Base-by-base conservation (phyloP, 2,888 invertebrate species). In the Tipula confusa region DNA sequence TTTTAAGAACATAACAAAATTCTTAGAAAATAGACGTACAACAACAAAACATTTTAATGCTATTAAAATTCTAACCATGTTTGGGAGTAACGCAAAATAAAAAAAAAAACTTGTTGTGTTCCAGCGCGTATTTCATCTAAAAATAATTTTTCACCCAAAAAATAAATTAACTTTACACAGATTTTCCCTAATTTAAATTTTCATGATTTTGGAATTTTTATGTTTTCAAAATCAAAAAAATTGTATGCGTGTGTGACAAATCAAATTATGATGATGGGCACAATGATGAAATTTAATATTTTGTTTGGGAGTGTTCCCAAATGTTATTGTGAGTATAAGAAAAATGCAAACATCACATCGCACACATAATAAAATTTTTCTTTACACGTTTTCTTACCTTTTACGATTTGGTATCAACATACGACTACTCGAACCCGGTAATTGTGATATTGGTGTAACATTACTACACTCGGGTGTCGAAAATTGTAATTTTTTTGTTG, bases 401-500 rank as follows among this genome's bases (percentile, higher is more conserved):
- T 84, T 84, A n/a, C 85, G 84, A 84, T 84, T 85, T 13, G 85
- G 85, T 36, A 83, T 33, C 29, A 85, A 80, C 24, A 84, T 38
- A 33, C 84, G 84, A 83, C 82, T 85, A 83, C 84, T 85, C 5
- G 84, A 81, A 15, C 85, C 84, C 13, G 85, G 85, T 83, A 85
- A 84, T n/a, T 83, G 79, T 6, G 85, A 84, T 36, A 86, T 85
- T 81, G 85, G 85, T 64, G 85, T 85, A 9, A 86, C 84, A 82
- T 80, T 80, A 48, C 85, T 85, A 64, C 84, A 86, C 83, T 86
- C 86, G 33, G 86, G 86, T 81, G 85, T 86, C 18, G 86, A 83
- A 83, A 86, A 86, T 83, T 86, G 86, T 82, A 86, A 79, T 82
- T 85, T 85, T 82, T 86, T 86, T 11, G 85, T 84, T 18, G 85